phyloP scores from a whole-genome alignment of 2,113 vertebrate genomes.

The Terrapene triunguis region DNA sequence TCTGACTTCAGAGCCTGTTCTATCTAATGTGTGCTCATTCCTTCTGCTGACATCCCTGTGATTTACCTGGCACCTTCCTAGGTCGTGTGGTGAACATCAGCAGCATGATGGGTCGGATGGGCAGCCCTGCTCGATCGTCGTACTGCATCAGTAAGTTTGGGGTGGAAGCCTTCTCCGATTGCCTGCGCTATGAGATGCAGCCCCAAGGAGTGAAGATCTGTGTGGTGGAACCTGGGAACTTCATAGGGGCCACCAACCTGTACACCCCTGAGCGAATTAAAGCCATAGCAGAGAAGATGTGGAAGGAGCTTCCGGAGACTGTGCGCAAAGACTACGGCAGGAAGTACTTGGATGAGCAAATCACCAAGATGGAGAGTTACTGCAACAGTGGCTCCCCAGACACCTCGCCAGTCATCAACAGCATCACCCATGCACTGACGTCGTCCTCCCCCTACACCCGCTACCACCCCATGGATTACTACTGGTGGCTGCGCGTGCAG shows the following conservation, averaged over 20 bases:
- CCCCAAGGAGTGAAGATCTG: constrained; percentile 83
- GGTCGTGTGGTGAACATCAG: constrained; percentile 85
- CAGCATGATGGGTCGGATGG: constrained; percentile 86
- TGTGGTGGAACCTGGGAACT: constrained; percentile 86
- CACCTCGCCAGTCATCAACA: constrained; percentile 75
- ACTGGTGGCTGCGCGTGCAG: constrained; percentile 88
- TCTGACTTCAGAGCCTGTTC: neutral
- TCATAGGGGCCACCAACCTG: constrained; percentile 83
- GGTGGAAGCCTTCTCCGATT: constrained; percentile 85
- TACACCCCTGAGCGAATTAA: constrained; percentile 82
- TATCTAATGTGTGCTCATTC: neutral
- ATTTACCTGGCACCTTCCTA: neutral
- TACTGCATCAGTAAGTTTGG: constrained; percentile 88
- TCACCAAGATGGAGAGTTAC: constrained; percentile 81
- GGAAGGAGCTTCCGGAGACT: constrained; percentile 80
- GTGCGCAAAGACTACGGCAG: constrained; percentile 82
- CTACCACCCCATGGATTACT: constrained; percentile 89
- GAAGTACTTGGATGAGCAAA: constrained; percentile 83
- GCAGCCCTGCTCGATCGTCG: constrained; percentile 78
- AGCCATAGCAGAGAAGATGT: constrained; percentile 83
- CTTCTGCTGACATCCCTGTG: neutral
- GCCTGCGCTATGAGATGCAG: constrained; percentile 85
- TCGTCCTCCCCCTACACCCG: constrained; percentile 78
- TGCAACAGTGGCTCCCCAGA: constrained; percentile 80
- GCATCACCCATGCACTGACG: constrained; percentile 79